phyloP scores from a whole-genome alignment of 2,888 invertebrate genomes.

The Meganola albula region DNA sequence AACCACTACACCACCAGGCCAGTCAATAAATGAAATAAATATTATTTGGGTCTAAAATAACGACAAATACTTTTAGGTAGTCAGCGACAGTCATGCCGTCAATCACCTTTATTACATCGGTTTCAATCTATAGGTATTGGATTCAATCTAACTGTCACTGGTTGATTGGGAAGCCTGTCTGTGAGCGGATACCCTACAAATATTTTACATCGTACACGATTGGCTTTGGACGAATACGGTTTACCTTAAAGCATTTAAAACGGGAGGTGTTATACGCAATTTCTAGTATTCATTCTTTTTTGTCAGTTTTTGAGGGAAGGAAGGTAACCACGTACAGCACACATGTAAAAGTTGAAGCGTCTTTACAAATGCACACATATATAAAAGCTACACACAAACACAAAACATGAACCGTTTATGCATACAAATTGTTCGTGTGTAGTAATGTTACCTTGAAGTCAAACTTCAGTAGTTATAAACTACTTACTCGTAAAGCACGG shows the following conservation, averaged over 20 bases:
- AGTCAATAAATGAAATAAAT: neutral
- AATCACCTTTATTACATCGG: constrained; percentile 44
- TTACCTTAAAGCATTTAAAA: no score
- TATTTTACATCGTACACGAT: constrained; percentile 16
- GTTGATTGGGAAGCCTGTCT: constrained; percentile 45
- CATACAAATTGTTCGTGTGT: neutral
- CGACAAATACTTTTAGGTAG: no score
- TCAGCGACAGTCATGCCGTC: no score
- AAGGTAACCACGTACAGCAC: no score
- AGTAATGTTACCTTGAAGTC: neutral
- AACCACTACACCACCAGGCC: neutral
- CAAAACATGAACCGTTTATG: constrained; percentile 2
- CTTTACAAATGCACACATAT: no score
- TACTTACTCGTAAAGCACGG: constrained; percentile 26
- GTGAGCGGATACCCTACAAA: constrained; percentile 17
- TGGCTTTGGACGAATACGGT: no score
- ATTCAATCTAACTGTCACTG: constrained; percentile 57
- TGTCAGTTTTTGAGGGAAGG: no score
- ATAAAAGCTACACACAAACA: no score
- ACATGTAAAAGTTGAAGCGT: no score
- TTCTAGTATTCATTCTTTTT: no score
- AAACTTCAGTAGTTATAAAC: no score
- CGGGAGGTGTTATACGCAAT: no score
- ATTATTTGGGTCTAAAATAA: neutral
- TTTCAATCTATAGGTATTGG: constrained; percentile 40